phyloP scores from a whole-genome alignment of 2,113 vertebrate species.

The Rhinichthys klamathensis region DNA sequence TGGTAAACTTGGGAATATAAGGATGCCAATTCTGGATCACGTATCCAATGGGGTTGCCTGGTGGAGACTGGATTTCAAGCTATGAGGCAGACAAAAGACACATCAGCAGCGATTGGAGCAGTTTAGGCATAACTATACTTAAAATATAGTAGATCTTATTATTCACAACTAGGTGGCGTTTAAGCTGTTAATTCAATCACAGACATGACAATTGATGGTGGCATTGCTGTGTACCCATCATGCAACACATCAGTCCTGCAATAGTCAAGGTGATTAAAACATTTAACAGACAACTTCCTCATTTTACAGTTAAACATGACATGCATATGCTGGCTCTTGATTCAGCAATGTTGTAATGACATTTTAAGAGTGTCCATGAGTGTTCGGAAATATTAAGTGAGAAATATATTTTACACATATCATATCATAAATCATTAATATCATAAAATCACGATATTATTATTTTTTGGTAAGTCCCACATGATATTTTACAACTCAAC shows the following conservation, averaged over 20 bases:
- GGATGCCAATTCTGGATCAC: slow-evolving; percentile 81
- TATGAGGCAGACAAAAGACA: slow-evolving; percentile 52
- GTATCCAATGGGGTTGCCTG: slow-evolving; percentile 80
- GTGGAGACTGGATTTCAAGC: slow-evolving; percentile 84
- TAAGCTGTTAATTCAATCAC: neutral
- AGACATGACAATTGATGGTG: neutral
- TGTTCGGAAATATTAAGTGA: too few relatives aligned
- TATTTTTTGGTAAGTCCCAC: too few relatives aligned
- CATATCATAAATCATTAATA: too few relatives aligned
- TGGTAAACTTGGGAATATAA: slow-evolving; percentile 79
- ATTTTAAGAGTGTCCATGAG: too few relatives aligned
- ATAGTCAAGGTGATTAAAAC: neutral
- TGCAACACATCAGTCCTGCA: neutral
- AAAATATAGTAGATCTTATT: too few relatives aligned
- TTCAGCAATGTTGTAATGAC: too few relatives aligned
- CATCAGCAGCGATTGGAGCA: neutral
- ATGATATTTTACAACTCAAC: too few relatives aligned
- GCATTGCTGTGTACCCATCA: neutral
- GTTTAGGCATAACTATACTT: neutral
- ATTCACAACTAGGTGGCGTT: neutral
- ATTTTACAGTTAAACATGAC: too few relatives aligned
- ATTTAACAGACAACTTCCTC: too few relatives aligned
- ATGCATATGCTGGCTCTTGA: too few relatives aligned
- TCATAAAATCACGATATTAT: too few relatives aligned
- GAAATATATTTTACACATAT: too few relatives aligned